A percentile compares a stretch with the other conserved stretches of the same genome.
phyloP scores from a whole-genome alignment of 2,797 vertebrate genomes.

The Otolemur crassicaudatus region DNA sequence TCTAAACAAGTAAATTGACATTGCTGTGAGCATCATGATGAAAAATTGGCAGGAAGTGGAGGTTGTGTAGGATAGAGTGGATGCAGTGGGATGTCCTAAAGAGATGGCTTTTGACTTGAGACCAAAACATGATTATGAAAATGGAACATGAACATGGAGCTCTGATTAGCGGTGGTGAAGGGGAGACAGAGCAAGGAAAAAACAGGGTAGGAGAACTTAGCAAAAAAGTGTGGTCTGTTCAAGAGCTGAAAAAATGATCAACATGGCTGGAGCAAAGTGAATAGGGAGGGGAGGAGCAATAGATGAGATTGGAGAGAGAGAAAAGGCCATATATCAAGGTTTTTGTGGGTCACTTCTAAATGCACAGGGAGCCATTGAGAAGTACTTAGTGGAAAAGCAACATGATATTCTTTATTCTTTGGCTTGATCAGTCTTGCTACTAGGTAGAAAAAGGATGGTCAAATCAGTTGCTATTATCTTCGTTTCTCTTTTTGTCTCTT shows the following conservation, averaged over 20 bases:
- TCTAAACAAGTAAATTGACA: background rate
- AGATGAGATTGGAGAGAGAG: background rate
- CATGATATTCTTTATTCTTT: background rate
- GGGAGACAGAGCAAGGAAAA: background rate
- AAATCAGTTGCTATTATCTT: background rate
- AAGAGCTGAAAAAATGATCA: background rate
- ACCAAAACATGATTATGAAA: background rate
- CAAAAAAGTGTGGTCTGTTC: background rate
- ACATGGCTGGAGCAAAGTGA: background rate
- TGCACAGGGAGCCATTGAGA: background rate
- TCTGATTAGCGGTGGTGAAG: no score
- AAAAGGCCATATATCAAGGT: background rate
- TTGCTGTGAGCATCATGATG: background rate
- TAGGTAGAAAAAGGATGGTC: background rate
- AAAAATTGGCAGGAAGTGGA: background rate
- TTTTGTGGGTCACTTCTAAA: background rate
- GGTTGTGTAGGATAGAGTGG: background rate
- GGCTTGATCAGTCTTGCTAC: background rate
- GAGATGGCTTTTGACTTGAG: background rate
- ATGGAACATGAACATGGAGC: background rate
- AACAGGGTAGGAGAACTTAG: background rate
- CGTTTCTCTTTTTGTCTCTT: background rate
- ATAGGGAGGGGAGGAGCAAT: background rate
- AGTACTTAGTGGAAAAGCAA: background rate
- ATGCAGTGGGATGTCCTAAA: background rate